phyloP scores from a whole-genome alignment of 1,140 invertebrate species.

The Temnothorax curvispinosus region DNA sequence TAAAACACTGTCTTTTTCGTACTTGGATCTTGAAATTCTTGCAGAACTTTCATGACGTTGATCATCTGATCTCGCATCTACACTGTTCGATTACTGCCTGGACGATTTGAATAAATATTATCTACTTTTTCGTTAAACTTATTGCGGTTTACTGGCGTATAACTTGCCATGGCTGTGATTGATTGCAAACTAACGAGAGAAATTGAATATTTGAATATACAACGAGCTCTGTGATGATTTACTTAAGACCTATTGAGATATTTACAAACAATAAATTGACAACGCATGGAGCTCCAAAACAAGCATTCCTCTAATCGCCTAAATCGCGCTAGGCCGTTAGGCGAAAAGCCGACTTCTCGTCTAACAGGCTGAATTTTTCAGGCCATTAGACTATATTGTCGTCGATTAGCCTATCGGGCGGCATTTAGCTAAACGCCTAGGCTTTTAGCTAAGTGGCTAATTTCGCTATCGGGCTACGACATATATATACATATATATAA shows the following conservation, averaged over 20 bases:
- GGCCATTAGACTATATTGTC: not conserved
- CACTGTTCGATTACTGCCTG: not conserved
- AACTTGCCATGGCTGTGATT: not conserved
- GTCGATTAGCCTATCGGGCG: not conserved
- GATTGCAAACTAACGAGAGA: not conserved
- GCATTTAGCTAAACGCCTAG: not conserved
- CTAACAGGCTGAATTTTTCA: not conserved
- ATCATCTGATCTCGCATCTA: no score
- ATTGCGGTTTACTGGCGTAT: not conserved
- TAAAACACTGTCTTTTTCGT: not conserved
- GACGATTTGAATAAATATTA: not conserved
- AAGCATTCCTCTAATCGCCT: not conserved
- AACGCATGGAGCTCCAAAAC: not conserved
- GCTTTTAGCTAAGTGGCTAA: not conserved
- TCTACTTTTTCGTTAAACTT: no score
- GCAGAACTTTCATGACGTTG: no score
- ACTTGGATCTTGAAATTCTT: not conserved
- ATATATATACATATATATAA: not conserved
- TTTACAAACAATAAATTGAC: not conserved
- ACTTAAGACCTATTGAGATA: not conserved
- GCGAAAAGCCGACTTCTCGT: not conserved
- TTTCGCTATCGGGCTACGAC: not conserved
- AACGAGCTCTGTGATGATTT: no score
- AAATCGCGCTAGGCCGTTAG: not conserved
- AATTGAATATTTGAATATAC: no score